Conservation (phyloP, 1,140 invertebrate genomes). For the Laupala kohalensis region DNA sequence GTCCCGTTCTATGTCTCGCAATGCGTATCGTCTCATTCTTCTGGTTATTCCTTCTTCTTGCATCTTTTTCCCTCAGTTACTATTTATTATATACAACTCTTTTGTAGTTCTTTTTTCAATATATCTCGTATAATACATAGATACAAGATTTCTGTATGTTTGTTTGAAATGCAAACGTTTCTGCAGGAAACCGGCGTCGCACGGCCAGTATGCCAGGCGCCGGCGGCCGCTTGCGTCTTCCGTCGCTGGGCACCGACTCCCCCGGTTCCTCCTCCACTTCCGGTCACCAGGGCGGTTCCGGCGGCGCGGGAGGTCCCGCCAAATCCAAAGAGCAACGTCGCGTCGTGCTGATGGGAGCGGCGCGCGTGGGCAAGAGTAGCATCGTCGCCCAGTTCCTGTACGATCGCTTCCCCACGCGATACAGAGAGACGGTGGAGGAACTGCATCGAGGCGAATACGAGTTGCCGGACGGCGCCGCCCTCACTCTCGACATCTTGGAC, state of each 20-base stretch:
- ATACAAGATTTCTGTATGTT: too few species aligned
- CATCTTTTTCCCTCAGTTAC: too few species aligned
- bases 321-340: conserved; percentile 3
- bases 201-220: conserved; percentile 8
- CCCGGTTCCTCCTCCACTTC: not conserved
- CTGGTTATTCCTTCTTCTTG: too few species aligned
- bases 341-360: conserved; percentile 18
- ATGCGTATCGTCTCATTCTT: too few species aligned
- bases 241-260: conserved; percentile 9
- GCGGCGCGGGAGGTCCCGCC: not conserved
- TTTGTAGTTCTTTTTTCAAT: too few species aligned
- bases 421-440: conserved; percentile 43
- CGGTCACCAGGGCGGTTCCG: not conserved
- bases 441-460: conserved; percentile 39
- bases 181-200: not conserved
- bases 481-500: conserved; percentile 39
- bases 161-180: too few species aligned
- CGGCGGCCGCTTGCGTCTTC: conserved; percentile 4
- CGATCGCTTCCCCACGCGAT: conserved; percentile 33
- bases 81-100: too few species aligned
- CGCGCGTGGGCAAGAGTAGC: conserved; percentile 41
- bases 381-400: conserved; percentile 47
- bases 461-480: conserved; percentile 24
- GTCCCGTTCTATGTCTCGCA: too few species aligned
- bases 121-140: too few species aligned